phyloP scores from a whole-genome alignment of 2,888 invertebrate species.

The Micoletzkya japonica region DNA sequence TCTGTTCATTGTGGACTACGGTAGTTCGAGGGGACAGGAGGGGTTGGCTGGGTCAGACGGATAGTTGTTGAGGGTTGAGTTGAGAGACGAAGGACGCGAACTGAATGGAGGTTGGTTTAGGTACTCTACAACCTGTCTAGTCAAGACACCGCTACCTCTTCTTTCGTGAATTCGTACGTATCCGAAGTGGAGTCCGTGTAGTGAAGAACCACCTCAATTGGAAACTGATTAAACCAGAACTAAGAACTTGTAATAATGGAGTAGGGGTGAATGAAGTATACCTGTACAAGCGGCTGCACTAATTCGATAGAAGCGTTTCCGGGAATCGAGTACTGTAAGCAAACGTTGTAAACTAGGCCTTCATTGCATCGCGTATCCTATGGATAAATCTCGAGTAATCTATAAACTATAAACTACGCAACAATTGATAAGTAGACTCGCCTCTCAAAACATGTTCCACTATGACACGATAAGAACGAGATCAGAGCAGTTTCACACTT shows the following conservation, averaged over 20 bases:
- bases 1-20: slow-evolving; percentile 38
- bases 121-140: background rate
- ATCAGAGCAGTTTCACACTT: no score
- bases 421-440: no score
- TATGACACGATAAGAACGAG: no score
- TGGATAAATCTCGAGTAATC: no score
- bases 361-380: no score
- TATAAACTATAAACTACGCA: no score
- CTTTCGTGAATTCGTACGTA: slow-evolving; percentile 35
- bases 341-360: no score
- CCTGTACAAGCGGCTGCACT: slow-evolving; percentile 11
- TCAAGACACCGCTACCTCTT: slow-evolving; percentile 32
- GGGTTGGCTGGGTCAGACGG: slow-evolving; percentile 8
- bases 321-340: slow-evolving; percentile 9
- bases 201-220: slow-evolving; percentile 19
- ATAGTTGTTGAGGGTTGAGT: background rate
- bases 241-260: background rate
- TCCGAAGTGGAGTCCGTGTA: slow-evolving; percentile 16
- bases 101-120: slow-evolving; percentile 17
- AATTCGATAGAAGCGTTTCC: slow-evolving; percentile 7
- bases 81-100: slow-evolving; percentile 30
- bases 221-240: no score
- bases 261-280: background rate
- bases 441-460: no score
- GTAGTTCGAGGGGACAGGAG: slow-evolving; percentile 14